Evolutionary conservation across 2,113 vertebrate genomes (phyloP).

Genomic region (Melanotaenia duboulayi): DNA sequence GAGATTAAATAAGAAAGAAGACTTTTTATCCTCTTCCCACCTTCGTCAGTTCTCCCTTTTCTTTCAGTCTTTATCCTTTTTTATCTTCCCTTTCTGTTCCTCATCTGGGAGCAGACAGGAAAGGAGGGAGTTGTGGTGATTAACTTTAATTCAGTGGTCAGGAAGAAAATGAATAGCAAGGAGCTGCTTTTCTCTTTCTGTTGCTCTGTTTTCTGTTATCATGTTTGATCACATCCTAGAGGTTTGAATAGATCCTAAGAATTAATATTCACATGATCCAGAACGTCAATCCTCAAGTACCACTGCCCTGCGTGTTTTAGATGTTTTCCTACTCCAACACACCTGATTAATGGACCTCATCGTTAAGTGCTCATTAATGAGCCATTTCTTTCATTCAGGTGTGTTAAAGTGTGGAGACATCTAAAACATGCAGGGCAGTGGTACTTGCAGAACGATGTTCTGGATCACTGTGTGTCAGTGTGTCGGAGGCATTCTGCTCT

Average conservation of each 20-base stretch:
- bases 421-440: no score
- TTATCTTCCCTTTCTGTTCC: conserved; percentile 23
- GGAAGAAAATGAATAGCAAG: neutral
- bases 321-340: no score
- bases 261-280: neutral
- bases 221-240: neutral
- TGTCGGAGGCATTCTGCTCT: no score
- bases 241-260: neutral
- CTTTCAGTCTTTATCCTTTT: conserved; percentile 27
- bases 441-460: no score
- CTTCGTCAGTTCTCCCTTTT: neutral
- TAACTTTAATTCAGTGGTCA: conserved; percentile 51
- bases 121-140: conserved; percentile 52
- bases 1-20: conserved; percentile 41
- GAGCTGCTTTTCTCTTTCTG: neutral
- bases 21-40: neutral
- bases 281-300: no score
- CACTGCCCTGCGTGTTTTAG: no score
- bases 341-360: no score
- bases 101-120: conserved; percentile 51
- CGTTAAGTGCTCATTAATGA: no score
- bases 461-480: no score
- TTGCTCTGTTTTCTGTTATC: neutral
- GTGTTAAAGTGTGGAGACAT: no score
- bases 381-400: no score